A percentile compares a stretch with the other conserved stretches of the same genome.
These are phyloP conservation scores for Thera obeliscata DNA, from an alignment of 2,888 invertebrate genomes.

Conservation along the genomic window DNA sequence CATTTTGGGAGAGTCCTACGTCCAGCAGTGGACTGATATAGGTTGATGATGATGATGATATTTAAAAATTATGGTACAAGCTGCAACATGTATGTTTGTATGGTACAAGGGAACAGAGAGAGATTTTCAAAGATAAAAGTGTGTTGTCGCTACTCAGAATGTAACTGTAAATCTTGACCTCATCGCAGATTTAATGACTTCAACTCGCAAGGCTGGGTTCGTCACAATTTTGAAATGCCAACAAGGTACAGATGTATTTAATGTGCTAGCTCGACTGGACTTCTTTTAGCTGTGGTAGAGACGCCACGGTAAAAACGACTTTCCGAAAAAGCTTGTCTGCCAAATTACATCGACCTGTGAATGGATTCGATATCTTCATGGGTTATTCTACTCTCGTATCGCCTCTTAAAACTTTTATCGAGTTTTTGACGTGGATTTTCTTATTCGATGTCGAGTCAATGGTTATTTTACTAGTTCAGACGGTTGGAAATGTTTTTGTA, in stretches of 20 bases:
- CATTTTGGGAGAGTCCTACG: too few species aligned
- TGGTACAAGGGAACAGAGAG: too few species aligned
- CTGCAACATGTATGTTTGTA: too few species aligned
- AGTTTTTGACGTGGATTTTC: slow-evolving; percentile 24
- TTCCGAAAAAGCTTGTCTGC: slow-evolving; percentile 58
- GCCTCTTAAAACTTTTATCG: slow-evolving; percentile 30
- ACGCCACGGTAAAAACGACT: slow-evolving; percentile 53
- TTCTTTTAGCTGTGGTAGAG: slow-evolving; percentile 15
- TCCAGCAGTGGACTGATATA: too few species aligned
- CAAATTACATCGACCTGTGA: slow-evolving; percentile 56
- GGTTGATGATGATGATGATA: too few species aligned
- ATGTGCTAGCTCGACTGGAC: neutral
- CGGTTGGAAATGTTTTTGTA: slow-evolving; percentile 9
- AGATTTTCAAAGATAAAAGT: too few species aligned
- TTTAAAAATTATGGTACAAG: too few species aligned
- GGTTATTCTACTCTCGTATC: slow-evolving; percentile 25
- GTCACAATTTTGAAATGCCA: too few species aligned
- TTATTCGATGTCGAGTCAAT: slow-evolving; percentile 13
- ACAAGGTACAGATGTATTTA: too few species aligned
- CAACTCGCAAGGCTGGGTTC: neutral
- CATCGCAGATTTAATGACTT: neutral
- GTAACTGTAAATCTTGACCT: neutral
- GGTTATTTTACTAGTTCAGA: slow-evolving; percentile 1
- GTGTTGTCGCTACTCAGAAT: neutral
- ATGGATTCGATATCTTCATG: slow-evolving; percentile 48